Evolutionary conservation across 2,797 vertebrate genomes (phyloP).

Genomic region (Danio jaintianensis): DNA sequence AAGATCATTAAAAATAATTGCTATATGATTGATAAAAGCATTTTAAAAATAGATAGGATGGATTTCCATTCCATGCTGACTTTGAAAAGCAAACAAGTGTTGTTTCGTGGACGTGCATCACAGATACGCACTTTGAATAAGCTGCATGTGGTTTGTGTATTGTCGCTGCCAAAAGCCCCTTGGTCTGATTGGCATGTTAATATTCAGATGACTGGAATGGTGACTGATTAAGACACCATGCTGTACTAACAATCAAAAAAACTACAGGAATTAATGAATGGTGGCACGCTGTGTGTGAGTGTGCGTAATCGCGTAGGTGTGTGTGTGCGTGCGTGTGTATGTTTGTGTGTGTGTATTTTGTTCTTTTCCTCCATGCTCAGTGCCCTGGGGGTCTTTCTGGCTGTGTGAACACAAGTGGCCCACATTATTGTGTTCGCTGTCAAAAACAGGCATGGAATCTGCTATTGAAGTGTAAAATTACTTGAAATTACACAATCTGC

Average conservation of each 20-base stretch:
- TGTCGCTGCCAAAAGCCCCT: slow-evolving; percentile 44
- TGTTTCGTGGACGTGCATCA: slow-evolving; percentile 1
- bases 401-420: slow-evolving; percentile 50
- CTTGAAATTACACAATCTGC: slow-evolving; percentile 43
- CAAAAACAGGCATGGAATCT: slow-evolving; percentile 51
- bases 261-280: slow-evolving; percentile 53
- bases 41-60: background rate
- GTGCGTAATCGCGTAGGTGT: slow-evolving; percentile 59
- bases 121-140: slow-evolving; percentile 1
- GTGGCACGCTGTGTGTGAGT: slow-evolving; percentile 45
- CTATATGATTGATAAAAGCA: background rate
- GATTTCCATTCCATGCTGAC: background rate
- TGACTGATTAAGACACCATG: slow-evolving; percentile 57
- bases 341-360: too few species aligned
- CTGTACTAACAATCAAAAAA: slow-evolving; percentile 55
- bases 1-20: background rate
- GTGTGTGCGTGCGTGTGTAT: too few species aligned
- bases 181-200: slow-evolving; percentile 53
- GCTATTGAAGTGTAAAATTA: slow-evolving; percentile 33
- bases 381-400: slow-evolving; percentile 52
- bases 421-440: slow-evolving; percentile 52
- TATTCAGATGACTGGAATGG: slow-evolving; percentile 53
- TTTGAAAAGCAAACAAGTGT: background rate
- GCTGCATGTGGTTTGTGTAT: slow-evolving; percentile 38
- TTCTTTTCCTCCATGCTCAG: slow-evolving; percentile 5